Conservation (phyloP, 2,797 vertebrate genomes). For the Sebastolobus altivelis region DNA sequence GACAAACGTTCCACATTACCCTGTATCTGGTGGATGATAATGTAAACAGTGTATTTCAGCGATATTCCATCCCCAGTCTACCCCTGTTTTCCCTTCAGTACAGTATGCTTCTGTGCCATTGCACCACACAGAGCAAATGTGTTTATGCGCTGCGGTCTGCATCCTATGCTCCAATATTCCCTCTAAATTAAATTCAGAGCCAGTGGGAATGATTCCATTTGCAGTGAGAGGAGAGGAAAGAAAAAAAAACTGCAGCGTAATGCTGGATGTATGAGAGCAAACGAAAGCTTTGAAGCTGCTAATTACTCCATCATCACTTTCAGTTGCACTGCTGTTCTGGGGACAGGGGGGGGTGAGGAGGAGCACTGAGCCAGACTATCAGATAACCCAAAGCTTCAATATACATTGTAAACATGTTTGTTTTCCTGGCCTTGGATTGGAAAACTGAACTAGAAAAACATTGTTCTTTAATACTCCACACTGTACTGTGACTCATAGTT, state of each 20-base stretch:
- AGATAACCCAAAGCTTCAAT: slow-evolving; percentile 58
- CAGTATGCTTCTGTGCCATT: slow-evolving; percentile 21
- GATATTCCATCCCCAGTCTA: not conserved
- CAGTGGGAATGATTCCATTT: slow-evolving; percentile 40
- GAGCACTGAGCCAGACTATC: slow-evolving; percentile 19
- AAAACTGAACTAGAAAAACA: slow-evolving; percentile 31
- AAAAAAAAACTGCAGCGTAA: slow-evolving; percentile 32
- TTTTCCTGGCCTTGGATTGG: slow-evolving; percentile 38
- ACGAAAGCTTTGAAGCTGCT: slow-evolving; percentile 68
- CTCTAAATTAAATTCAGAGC: slow-evolving; percentile 51
- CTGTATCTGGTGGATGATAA: slow-evolving; percentile 7
- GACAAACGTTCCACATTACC: not conserved
- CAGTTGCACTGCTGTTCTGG: slow-evolving; percentile 30
- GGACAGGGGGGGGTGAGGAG: slow-evolving; percentile 14
- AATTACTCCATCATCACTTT: slow-evolving; percentile 68
- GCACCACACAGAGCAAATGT: slow-evolving; percentile 41
- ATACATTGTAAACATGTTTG: slow-evolving; percentile 56
- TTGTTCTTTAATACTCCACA: slow-evolving; percentile 29
- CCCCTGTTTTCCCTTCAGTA: slow-evolving; percentile 15
- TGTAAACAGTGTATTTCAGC: slow-evolving; percentile 7
- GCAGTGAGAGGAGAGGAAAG: slow-evolving; percentile 22
- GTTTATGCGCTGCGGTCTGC: slow-evolving; percentile 31
- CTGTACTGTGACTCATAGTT: slow-evolving; percentile 21
- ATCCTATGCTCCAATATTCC: slow-evolving; percentile 47
- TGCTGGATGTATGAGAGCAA: slow-evolving; percentile 44